Conservation (phyloP, 2,113 vertebrate genomes). For the Eubucco bourcierii region DNA sequence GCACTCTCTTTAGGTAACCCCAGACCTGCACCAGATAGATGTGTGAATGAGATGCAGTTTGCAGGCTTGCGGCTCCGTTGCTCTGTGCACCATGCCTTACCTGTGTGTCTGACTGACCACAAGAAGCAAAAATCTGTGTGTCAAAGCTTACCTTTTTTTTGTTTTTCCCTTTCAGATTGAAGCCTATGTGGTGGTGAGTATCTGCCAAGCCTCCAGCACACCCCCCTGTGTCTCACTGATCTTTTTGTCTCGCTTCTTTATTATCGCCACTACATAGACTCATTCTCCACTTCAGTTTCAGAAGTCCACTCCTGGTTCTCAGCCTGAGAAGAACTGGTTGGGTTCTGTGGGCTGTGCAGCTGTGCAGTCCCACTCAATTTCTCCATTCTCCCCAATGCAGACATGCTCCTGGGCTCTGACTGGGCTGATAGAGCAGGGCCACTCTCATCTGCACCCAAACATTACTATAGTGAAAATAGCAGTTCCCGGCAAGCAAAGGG, state of each 20-base stretch:
- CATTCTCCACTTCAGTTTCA: background rate
- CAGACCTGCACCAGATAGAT: background rate
- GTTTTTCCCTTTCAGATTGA: constrained; percentile 82
- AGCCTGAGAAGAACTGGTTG: background rate
- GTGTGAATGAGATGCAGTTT: background rate
- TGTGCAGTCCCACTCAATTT: background rate
- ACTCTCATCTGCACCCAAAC: constrained; percentile 32
- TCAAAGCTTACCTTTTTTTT: background rate
- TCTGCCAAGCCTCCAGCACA: background rate
- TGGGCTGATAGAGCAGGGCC: constrained; percentile 40
- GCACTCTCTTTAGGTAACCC: background rate
- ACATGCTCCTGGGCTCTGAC: background rate
- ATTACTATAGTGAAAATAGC: background rate
- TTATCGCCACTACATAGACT: background rate
- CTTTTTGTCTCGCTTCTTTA: background rate
- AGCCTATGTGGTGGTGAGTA: constrained; percentile 91
- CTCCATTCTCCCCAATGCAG: background rate
- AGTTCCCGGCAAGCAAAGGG: constrained; percentile 13
- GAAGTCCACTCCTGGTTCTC: background rate
- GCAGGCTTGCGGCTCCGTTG: background rate
- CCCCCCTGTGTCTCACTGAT: background rate
- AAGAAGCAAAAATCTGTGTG: background rate
- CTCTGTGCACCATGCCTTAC: background rate
- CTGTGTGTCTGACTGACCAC: background rate
- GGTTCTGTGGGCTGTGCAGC: background rate